Percentiles rank a stretch among this genome's conserved stretches.
phyloP scores from a whole-genome alignment of 2,113 vertebrate genomes.

The Hepsetus odoe region DNA sequence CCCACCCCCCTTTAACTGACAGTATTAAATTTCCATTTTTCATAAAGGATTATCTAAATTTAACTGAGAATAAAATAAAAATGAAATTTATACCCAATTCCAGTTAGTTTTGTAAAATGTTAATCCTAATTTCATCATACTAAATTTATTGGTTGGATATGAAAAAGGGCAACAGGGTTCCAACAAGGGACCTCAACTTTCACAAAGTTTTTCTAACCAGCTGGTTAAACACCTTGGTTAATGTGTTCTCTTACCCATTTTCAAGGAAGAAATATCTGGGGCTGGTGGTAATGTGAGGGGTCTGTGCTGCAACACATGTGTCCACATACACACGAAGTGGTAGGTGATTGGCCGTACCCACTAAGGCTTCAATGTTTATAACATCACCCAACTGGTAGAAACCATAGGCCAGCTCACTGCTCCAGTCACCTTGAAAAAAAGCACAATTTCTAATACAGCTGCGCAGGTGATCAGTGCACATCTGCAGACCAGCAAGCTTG shows the following conservation, averaged over 20 bases:
- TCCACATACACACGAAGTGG: constrained; percentile 49
- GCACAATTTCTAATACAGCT: too few relatives aligned
- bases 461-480: not conserved
- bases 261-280: constrained; percentile 57
- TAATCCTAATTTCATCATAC: too few relatives aligned
- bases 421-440: not conserved
- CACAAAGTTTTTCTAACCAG: too few relatives aligned
- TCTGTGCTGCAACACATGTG: constrained; percentile 58
- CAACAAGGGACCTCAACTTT: too few relatives aligned
- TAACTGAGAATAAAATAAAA: too few relatives aligned
- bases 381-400: constrained; percentile 39
- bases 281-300: constrained; percentile 33
- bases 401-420: not conserved
- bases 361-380: constrained; percentile 54
- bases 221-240: not conserved
- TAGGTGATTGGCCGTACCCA: constrained; percentile 37
- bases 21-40: too few relatives aligned
- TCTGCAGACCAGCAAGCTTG: not conserved
- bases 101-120: too few relatives aligned
- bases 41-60: too few relatives aligned
- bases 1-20: too few relatives aligned
- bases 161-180: too few relatives aligned
- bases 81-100: too few relatives aligned
- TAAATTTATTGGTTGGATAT: too few relatives aligned
- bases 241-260: constrained; percentile 48